These are phyloP conservation scores for Lamellibrachia satsuma DNA, from an alignment of 2,888 invertebrate genomes.

Conservation along the genomic window DNA sequence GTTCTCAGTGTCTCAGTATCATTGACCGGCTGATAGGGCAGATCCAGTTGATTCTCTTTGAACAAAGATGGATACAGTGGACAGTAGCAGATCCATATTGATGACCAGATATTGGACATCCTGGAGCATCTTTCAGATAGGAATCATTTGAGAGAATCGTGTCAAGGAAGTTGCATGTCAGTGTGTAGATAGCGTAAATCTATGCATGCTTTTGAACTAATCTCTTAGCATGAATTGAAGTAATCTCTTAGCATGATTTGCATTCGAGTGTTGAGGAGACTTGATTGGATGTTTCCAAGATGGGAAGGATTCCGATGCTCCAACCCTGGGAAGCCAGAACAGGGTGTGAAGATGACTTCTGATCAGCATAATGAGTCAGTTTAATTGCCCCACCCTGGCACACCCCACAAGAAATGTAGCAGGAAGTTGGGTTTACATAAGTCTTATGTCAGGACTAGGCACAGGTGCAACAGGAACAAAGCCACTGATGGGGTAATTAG, in stretches of 20 bases:
- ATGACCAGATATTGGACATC: not conserved
- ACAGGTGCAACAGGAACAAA: not conserved
- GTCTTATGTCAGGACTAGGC: not conserved
- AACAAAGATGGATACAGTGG: not conserved
- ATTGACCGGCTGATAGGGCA: not conserved
- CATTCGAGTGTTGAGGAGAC: not conserved
- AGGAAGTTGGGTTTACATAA: conserved; percentile 11
- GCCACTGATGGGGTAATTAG: not conserved
- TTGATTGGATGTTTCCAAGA: not conserved
- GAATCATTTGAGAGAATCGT: not conserved
- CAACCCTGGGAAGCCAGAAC: not conserved
- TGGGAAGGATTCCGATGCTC: not conserved
- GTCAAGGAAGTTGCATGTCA: not conserved
- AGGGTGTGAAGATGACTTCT: not conserved
- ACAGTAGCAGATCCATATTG: not conserved
- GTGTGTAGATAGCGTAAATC: not conserved
- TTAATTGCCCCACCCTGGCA: not conserved
- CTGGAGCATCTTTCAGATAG: not conserved
- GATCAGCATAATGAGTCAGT: not conserved
- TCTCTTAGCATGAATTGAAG: not conserved
- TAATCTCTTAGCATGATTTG: not conserved
- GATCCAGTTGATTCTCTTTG: not conserved
- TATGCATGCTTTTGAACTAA: not conserved
- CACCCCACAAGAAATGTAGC: not conserved
- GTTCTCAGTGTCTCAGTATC: not conserved